These are phyloP conservation scores for Trissolcus basalis DNA, from an alignment of 1,140 invertebrate genomes.

Conservation along the genomic window DNA sequence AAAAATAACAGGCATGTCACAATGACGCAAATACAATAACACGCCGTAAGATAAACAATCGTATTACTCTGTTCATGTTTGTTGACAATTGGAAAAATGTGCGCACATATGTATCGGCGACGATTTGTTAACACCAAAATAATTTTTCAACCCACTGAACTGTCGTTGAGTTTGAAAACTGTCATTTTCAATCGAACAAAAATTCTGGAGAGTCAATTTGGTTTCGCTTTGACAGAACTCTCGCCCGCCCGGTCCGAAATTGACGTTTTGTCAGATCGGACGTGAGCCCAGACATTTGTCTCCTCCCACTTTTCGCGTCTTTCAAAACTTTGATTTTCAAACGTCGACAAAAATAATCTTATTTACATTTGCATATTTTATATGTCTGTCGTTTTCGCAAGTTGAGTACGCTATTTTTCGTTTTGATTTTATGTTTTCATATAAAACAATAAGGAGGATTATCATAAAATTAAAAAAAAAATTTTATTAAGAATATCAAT, in stretches of 20 bases:
- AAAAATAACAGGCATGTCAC: neutral
- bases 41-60: neutral
- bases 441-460: no score
- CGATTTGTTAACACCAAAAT: no score
- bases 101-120: neutral
- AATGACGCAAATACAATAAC: neutral
- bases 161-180: neutral
- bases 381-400: no score
- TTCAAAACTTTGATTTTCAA: neutral
- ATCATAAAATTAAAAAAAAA: no score
- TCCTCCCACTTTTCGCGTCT: neutral
- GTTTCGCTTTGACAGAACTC: slow-evolving; percentile 35
- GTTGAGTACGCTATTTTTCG: no score
- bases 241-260: slow-evolving; percentile 23
- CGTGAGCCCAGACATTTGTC: neutral
- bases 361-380: no score
- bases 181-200: slow-evolving; percentile 37
- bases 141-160: neutral
- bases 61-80: slow-evolving; percentile 1
- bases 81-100: slow-evolving; percentile 2
- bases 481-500: no score
- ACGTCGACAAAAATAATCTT: no score
- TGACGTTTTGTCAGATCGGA: slow-evolving; percentile 24
- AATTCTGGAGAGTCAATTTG: slow-evolving; percentile 1
- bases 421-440: no score